Evolutionary conservation across 2,797 vertebrate species (phyloP).

Genomic region (Lagorchestes hirsutus): DNA sequence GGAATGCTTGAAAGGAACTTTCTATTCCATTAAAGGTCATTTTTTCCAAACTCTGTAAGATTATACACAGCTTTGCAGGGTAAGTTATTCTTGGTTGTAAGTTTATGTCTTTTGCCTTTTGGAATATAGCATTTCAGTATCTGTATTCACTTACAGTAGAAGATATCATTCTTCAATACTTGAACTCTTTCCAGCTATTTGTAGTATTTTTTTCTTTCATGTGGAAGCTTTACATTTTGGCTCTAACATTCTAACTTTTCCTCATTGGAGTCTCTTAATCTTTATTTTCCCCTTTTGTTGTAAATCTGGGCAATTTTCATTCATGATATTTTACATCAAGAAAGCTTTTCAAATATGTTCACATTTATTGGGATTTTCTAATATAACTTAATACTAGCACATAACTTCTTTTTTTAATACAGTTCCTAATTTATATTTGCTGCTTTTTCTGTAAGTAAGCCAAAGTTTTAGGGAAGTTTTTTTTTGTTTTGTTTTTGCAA

Average conservation of each 20-base stretch:
- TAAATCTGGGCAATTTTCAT: background rate
- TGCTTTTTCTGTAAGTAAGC: background rate
- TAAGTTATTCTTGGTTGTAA: background rate
- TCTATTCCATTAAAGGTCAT: background rate
- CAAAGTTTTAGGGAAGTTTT: background rate
- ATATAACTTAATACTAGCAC: background rate
- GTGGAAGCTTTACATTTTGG: background rate
- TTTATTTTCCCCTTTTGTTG: background rate
- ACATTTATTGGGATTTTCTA: background rate
- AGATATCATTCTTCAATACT: too few relatives aligned
- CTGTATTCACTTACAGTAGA: background rate
- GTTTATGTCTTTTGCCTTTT: background rate
- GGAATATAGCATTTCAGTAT: background rate
- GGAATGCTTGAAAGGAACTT: background rate
- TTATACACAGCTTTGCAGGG: background rate
- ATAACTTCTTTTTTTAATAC: background rate
- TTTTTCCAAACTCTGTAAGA: background rate
- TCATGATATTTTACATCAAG: background rate
- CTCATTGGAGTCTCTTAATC: background rate
- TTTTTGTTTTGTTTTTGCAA: too few relatives aligned
- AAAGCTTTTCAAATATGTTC: background rate
- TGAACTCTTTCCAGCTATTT: background rate
- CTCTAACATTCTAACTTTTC: background rate
- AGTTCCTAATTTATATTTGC: background rate
- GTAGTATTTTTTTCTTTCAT: background rate